These are phyloP conservation scores for Lophura nycthemera DNA, from an alignment of 2,113 vertebrate species.

Conservation along the genomic window DNA sequence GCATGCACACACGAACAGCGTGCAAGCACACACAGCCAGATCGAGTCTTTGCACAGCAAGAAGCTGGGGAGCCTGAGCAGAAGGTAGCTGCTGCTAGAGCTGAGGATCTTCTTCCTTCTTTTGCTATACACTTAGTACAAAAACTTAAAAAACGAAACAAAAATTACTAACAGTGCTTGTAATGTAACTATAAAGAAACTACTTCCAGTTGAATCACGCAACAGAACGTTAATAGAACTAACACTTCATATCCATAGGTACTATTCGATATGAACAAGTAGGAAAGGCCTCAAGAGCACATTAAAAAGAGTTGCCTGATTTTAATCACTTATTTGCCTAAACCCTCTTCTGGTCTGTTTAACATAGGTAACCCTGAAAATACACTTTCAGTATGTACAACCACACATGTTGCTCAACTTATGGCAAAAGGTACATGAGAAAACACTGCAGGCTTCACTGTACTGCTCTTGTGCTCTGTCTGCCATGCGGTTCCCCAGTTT, in stretches of 20 bases:
- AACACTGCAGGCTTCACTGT: slow-evolving; percentile 30
- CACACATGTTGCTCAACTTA: slow-evolving; percentile 37
- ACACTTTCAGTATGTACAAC: slow-evolving; percentile 40
- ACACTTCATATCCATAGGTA: background rate
- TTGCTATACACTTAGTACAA: background rate
- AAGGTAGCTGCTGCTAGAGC: background rate
- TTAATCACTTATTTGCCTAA: background rate
- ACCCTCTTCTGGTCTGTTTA: background rate
- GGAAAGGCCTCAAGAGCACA: background rate
- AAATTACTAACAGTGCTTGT: background rate
- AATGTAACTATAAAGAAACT: background rate
- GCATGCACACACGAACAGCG: rapidly evolving
- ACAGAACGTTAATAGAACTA: background rate
- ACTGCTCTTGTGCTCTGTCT: slow-evolving; percentile 42
- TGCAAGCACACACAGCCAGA: rapidly evolving
- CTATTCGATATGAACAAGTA: background rate
- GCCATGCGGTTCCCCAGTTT: slow-evolving; percentile 23
- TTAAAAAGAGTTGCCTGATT: background rate
- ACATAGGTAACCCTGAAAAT: slow-evolving; percentile 21
- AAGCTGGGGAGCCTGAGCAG: background rate
- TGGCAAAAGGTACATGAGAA: slow-evolving; percentile 15
- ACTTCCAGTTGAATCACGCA: background rate
- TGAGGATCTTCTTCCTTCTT: background rate
- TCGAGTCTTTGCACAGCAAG: background rate
- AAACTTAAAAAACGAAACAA: background rate